Base-by-base conservation (phyloP, 2,888 invertebrate genomes). In the Lysandra coridon region DNA sequence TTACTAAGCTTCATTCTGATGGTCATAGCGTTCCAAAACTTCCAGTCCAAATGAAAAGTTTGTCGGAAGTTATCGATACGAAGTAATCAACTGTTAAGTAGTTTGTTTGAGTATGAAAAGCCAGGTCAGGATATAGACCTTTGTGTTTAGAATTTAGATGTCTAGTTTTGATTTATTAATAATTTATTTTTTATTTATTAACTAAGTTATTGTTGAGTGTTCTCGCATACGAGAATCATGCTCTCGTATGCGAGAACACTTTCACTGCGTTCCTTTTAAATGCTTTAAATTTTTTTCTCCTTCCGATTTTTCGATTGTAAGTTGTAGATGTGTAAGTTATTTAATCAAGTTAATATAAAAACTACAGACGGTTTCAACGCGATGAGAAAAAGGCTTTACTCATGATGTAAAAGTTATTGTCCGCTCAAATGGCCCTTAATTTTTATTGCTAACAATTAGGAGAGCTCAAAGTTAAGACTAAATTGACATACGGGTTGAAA, bases 1-100 rank as follows among this genome's bases (percentile, higher is more conserved):
- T 80, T 79, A 33, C 33, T 69, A 37, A 84, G 83, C 88, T 87
- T 84, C 87, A 86, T 80, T 79, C 1, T 0, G 77, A 23, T 80
- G 80, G 79, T 75, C 10, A 79, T 84, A 87, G 83, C 84, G 85
- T 83, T 84, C 83, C 83, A 23, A 23, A 23, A 23, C 23, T 23
- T 23, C 23, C 23, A 23, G 23, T 23, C 23, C 23, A 80, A 86
- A 83, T 88, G 79, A 83, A 81, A 73, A 83, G 76, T 23, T 49
- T 80, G 4, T 81, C 80, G 81, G 57, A 76, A 76, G 33, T 30
- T 74, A n/a, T 17, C 44, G 10, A 40, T 44, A 75, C 23, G 53
- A 75, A 75, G 30, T 53, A 33, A 76, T 57, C 33, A 53, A 53
- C 17, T 76, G 53, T 57, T 57, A 49, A 30, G 53, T 53, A 69